phyloP scores from a whole-genome alignment of 2,797 vertebrate species.

The Mastacembelus armatus region DNA sequence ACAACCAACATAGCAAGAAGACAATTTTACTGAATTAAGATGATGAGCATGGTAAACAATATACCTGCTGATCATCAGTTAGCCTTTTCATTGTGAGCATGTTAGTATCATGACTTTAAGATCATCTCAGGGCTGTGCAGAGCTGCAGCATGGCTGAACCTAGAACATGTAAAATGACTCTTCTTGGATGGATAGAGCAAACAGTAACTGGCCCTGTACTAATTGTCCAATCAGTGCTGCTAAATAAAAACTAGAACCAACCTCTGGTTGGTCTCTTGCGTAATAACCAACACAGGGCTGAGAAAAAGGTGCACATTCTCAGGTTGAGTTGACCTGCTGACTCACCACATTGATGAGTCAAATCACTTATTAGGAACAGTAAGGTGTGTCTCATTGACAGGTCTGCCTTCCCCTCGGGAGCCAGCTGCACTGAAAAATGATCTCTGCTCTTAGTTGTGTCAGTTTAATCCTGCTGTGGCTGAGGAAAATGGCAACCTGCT shows the following conservation, averaged over 20 bases:
- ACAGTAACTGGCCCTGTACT: background rate
- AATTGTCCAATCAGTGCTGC: background rate
- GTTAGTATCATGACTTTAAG: too few species aligned
- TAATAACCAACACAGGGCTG: background rate
- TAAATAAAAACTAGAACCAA: too few species aligned
- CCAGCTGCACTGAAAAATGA: constrained; percentile 45
- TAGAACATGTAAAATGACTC: too few species aligned
- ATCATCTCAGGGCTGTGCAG: too few species aligned
- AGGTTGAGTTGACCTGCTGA: constrained; percentile 34
- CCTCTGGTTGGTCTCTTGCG: too few species aligned
- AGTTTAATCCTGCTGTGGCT: constrained; percentile 47
- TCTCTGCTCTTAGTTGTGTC: constrained; percentile 38
- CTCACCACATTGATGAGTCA: constrained; percentile 32
- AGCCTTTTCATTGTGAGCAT: too few species aligned
- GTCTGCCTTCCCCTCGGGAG: constrained; percentile 28
- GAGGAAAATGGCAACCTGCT: constrained; percentile 37
- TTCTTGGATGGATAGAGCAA: background rate
- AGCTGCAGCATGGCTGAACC: too few species aligned
- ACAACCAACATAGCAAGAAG: too few species aligned
- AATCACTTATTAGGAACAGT: constrained; percentile 48
- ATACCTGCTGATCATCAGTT: too few species aligned
- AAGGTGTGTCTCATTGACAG: constrained; percentile 48
- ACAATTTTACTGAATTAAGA: too few species aligned
- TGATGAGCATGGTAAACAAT: too few species aligned
- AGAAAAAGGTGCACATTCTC: constrained; percentile 8